Base-by-base conservation (phyloP, 2,888 invertebrate species). In the Drosophila mettleri region DNA sequence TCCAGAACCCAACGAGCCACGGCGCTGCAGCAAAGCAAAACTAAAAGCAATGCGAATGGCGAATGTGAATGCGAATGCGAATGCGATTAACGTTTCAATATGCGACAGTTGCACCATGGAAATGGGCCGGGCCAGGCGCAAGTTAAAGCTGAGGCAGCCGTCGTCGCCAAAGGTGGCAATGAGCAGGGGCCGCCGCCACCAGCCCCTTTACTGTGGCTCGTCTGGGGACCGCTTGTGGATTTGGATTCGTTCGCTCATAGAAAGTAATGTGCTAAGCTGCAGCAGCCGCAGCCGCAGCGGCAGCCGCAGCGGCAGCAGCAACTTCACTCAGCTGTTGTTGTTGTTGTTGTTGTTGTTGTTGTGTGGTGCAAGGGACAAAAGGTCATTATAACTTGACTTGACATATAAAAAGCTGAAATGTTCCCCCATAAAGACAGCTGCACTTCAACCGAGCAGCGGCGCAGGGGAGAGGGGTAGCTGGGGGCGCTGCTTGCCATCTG, bases 21-120 rank as follows among this genome's bases (percentile, higher is more conserved):
- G 38, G 18, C 31, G 45, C 61, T 22, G 52, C 46, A 18, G 48
- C 39, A 38, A 18, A 55, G 24, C 74, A 49, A 8, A 29, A 31
- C 46, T 27, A 59, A 29, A 58, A 29, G 38, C 36, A 59, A 33
- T n/a, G n/a, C n/a, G n/a, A 12, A 45, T 52, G 43, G 54, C 68
- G 65, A 73, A 51, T 63, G 65, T 22, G 5, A 46, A 48, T 5
- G 46, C 36, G 24, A 34, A 27, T 14, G 51, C 83, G 62, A 82
- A 80, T 86, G 81, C 86, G 82, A 83, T 83, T 83, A 83, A 86
- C 86, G 86, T 83, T 83, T 78, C 84, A 83, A 83, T 83, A 80
- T 86, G 82, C 84, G 82, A 83, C 86, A 85, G 83, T 85, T 85
- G 81, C 74, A 74, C 68, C 86, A 70, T 85, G 86, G 72, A 67